Evolutionary conservation across 2,797 vertebrate genomes (phyloP), one percentile per base, ranked within the genome.

Genomic region (Tokudaia tokunoshimensis): DNA sequence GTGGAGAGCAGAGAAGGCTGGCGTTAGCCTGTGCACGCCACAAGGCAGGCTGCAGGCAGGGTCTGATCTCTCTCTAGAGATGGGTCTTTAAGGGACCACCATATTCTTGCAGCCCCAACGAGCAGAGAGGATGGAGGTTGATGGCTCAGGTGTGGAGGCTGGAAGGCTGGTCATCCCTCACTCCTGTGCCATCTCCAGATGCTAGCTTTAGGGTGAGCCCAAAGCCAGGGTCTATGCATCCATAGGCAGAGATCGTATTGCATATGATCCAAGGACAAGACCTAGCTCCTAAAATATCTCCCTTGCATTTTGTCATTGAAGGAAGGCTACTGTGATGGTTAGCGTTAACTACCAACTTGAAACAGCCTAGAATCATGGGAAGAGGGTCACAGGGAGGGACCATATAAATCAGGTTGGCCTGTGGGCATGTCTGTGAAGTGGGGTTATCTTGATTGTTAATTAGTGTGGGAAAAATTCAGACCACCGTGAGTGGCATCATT

Each of bases 1-100:
- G 99, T 84, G 98, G 97, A 26, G 12, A 97, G 97, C 97, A 98
- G 97, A 99, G 94, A 98, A 87, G 97, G 98, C 97, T 98, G 95
- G 97, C 65, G 29, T 2, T 70, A 78, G 65, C 98, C 84, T 89
- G 93, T 84, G 92, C 0, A 4, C 84, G 92, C 97, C 92, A 96
- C 55, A 89, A 11, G 50, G 1, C 22, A 95, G 74, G 95, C 97
- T 91, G 96, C 92, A 59, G 96, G 85, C 47, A 87, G 86, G 55
- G 41, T 29, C 93, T 29, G 55, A 2, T 41, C 41, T 41, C 41
- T 37, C 67, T 92, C 85, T 31, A 1, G 47, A 50, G 41, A 24
- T 24, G 72, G 34, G 26, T 50, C 26, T 41, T 67, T 57, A 37
- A 72, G 84, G 29, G 47, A 72, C 47, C 7, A 26, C 19, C 22